Conservation (phyloP, 1,140 invertebrate species). For the Leucophenga varia region DNA sequence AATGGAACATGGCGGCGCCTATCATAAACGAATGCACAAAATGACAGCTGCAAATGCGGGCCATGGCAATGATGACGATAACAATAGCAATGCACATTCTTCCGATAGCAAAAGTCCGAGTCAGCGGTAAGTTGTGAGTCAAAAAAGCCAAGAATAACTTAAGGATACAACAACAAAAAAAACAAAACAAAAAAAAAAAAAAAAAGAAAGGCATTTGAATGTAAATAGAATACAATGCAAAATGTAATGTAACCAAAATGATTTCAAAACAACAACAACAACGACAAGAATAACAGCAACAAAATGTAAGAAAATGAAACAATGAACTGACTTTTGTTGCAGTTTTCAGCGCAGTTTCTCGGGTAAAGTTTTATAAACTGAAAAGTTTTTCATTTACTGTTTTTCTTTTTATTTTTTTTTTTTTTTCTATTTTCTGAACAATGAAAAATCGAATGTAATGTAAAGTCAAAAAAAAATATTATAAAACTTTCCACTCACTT, state of each 20-base stretch:
- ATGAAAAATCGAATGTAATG: too few relatives aligned
- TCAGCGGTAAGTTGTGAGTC: conserved; percentile 65
- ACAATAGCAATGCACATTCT: conserved; percentile 65
- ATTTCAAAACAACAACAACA: conserved; percentile 4
- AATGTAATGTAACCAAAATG: too few relatives aligned
- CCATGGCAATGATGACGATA: conserved; percentile 61
- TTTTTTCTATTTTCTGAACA: too few relatives aligned
- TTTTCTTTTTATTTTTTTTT: too few relatives aligned
- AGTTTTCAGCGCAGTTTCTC: too few relatives aligned
- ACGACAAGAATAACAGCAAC: conserved; percentile 22
- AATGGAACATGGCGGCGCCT: conserved; percentile 1
- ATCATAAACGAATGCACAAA: conserved; percentile 26
- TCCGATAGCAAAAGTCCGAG: conserved; percentile 68
- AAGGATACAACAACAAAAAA: conserved; percentile 5
- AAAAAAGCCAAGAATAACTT: conserved; percentile 1
- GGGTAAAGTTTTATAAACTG: too few relatives aligned
- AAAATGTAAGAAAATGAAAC: too few relatives aligned
- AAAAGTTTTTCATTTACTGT: too few relatives aligned
- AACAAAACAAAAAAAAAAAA: conserved; percentile 6
- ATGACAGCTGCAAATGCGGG: conserved; percentile 8
- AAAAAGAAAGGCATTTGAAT: background rate
- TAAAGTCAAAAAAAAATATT: too few relatives aligned
- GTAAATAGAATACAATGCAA: conserved; percentile 18
- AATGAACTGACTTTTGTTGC: too few relatives aligned
- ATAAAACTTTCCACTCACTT: too few relatives aligned